A percentile compares a stretch with the other conserved stretches of the same genome.
Conservation (phyloP, 2,113 vertebrate species). For the Otis tarda region DNA sequence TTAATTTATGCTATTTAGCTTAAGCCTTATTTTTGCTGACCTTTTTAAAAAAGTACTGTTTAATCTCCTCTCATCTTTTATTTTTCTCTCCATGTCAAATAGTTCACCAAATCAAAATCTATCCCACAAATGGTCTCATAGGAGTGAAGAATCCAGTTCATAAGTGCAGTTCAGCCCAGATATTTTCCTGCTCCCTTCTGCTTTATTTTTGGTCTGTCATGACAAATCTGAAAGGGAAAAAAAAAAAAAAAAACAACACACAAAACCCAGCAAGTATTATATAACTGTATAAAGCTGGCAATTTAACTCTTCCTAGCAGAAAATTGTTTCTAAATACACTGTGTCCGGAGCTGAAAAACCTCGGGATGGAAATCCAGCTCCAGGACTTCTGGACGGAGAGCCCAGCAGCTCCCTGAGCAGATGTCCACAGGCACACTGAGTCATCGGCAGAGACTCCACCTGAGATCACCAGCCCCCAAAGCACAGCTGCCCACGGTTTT, state of each 20-base stretch:
- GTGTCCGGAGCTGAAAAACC: background rate
- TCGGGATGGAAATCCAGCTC: background rate
- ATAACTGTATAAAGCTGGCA: background rate
- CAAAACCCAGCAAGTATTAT: background rate
- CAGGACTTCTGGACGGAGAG: background rate
- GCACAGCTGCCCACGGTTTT: background rate
- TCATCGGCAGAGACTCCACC: background rate
- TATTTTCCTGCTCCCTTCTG: background rate
- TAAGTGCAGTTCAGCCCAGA: background rate
- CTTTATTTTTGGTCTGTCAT: constrained; percentile 1
- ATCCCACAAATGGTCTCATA: background rate
- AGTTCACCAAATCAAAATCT: background rate
- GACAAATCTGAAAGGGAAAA: background rate
- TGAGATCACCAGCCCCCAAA: background rate
- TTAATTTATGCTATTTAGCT: background rate
- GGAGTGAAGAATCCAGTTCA: background rate
- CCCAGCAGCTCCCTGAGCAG: background rate
- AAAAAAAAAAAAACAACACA: background rate
- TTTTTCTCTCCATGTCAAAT: background rate
- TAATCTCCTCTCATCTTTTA: background rate
- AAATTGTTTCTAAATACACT: background rate
- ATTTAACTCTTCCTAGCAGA: background rate
- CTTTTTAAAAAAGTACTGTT: background rate
- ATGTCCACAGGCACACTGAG: background rate
- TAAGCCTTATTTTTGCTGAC: background rate